These are phyloP conservation scores for Himalopsyche anomala DNA, from an alignment of 2,888 invertebrate species.

Conservation along the genomic window DNA sequence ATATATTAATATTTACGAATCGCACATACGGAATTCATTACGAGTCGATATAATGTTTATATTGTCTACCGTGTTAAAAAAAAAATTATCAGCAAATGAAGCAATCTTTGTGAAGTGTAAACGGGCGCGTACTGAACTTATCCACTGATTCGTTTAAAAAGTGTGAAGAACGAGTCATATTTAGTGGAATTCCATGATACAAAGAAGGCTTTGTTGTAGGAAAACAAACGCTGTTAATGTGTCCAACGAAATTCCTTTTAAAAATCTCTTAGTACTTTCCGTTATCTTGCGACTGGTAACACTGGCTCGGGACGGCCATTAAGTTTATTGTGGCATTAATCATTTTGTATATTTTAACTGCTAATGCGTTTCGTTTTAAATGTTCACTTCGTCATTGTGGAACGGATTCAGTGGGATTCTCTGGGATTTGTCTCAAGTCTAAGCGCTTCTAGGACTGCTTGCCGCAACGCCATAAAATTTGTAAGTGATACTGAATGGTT, in stretches of 20 bases:
- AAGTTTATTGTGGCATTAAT: conserved; percentile 50
- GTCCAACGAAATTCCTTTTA: conserved; percentile 31
- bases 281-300: conserved; percentile 32
- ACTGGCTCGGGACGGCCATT: conserved; percentile 45
- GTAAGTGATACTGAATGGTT: background rate
- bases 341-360: conserved; percentile 45
- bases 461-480: conserved; percentile 23
- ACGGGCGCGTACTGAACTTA: too few species aligned
- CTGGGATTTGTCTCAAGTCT: conserved; percentile 22
- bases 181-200: conserved; percentile 3
- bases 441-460: background rate
- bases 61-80: too few species aligned
- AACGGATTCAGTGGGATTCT: conserved; percentile 35
- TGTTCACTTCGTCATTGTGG: conserved; percentile 37
- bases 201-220: conserved; percentile 19
- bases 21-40: too few species aligned
- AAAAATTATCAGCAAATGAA: too few species aligned
- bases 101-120: too few species aligned
- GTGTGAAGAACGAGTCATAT: conserved; percentile 10
- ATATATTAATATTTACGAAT: too few species aligned
- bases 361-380: conserved; percentile 42
- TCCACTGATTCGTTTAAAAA: too few species aligned
- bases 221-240: conserved; percentile 19
- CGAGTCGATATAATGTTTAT: too few species aligned
- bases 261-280: conserved; percentile 38